Percentiles rank a stretch among this genome's conserved stretches.
Conservation (phyloP, 2,888 invertebrate species). For the Antitype chi region DNA sequence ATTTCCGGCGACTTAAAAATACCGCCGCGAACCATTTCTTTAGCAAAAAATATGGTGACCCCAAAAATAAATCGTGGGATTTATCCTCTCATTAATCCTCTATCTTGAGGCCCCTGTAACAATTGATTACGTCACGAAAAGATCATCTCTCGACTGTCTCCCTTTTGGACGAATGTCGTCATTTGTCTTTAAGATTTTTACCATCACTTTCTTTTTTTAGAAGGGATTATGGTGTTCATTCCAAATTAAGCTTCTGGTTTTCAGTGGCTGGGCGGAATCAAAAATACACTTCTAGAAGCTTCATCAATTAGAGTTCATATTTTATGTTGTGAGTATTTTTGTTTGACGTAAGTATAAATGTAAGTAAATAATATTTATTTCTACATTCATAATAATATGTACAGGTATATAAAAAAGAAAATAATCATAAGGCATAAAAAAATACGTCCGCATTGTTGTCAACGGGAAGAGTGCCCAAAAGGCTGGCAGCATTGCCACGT, state of each 20-base stretch:
- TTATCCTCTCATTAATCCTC: constrained; percentile 71
- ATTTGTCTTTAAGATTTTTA: constrained; percentile 51
- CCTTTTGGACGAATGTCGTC: constrained; percentile 46
- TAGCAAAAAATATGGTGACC: constrained; percentile 68
- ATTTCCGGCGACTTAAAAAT: constrained; percentile 74
- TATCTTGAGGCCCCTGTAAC: constrained; percentile 55
- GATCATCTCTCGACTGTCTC: constrained; percentile 58
- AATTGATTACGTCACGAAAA: constrained; percentile 63
- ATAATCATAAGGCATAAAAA: too few relatives aligned
- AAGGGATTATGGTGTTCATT: constrained; percentile 42
- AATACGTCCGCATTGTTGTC: too few relatives aligned
- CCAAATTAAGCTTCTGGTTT: constrained; percentile 20
- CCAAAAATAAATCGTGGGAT: constrained; percentile 66
- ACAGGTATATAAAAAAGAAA: too few relatives aligned
- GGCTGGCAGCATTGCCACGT: too few relatives aligned
- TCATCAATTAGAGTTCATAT: neutral
- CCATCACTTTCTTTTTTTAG: constrained; percentile 39
- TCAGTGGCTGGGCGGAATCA: neutral
- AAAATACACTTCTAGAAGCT: neutral
- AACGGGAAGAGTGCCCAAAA: too few relatives aligned
- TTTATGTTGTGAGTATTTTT: neutral
- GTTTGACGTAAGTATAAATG: neutral
- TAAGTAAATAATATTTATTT: too few relatives aligned
- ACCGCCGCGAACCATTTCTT: constrained; percentile 68
- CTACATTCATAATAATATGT: too few relatives aligned